Percentiles rank a stretch among this genome's conserved stretches.
phyloP scores from a whole-genome alignment of 2,888 invertebrate genomes.

The Andrena praecox region DNA sequence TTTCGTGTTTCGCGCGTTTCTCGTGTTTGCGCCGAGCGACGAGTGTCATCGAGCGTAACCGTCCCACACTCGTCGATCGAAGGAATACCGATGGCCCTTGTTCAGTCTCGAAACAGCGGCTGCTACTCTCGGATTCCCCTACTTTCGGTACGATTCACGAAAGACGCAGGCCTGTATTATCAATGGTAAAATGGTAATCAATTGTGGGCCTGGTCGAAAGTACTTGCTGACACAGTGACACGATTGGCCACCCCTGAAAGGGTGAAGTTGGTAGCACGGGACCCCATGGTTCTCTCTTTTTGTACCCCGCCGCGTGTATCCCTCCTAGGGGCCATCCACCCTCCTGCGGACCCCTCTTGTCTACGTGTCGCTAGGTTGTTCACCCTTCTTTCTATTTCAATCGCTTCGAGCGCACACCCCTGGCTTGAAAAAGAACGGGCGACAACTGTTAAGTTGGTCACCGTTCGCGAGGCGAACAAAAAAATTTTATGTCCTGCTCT shows the following conservation, averaged over 20 bases:
- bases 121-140: background rate
- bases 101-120: too few relatives aligned
- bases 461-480: constrained; percentile 68
- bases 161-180: background rate
- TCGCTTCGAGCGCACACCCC: constrained; percentile 46
- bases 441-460: constrained; percentile 63
- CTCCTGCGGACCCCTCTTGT: constrained; percentile 53
- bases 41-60: background rate
- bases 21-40: constrained; percentile 13
- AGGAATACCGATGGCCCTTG: background rate
- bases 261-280: constrained; percentile 54
- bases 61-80: background rate
- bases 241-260: constrained; percentile 75
- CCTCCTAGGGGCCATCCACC: constrained; percentile 41
- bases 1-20: constrained; percentile 42
- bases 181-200: constrained; percentile 34
- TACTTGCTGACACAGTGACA: constrained; percentile 81
- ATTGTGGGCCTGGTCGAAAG: constrained; percentile 9
- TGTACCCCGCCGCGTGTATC: constrained; percentile 33
- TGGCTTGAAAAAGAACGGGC: constrained; percentile 46
- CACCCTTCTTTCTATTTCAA: constrained; percentile 72
- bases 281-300: constrained; percentile 47
- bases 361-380: constrained; percentile 59
- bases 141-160: background rate
- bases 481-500: constrained; percentile 72